Conservation (phyloP, 2,113 vertebrate species). For the Ploceus nigricollis region DNA sequence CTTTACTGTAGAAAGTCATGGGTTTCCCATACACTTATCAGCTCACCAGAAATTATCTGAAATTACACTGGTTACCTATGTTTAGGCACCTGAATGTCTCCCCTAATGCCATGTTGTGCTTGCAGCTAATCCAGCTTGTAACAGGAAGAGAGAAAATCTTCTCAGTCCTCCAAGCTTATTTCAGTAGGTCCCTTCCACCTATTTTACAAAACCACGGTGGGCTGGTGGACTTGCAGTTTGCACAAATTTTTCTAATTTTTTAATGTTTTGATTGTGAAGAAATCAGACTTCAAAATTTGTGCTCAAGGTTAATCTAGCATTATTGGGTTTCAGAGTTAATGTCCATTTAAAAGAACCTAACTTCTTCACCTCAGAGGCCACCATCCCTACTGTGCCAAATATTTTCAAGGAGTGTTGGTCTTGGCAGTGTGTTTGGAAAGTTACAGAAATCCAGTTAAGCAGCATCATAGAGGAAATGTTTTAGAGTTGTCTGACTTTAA, state of each 20-base stretch:
- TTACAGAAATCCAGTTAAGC: background rate
- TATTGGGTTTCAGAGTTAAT: slow-evolving; percentile 5
- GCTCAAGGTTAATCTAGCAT: slow-evolving; percentile 4
- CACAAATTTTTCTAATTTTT: slow-evolving; percentile 28
- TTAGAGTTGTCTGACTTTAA: background rate
- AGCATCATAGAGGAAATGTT: background rate
- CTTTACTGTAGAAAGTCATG: background rate
- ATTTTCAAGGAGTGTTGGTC: slow-evolving; percentile 10
- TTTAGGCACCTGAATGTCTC: background rate
- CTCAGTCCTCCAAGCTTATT: background rate
- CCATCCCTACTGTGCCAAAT: background rate
- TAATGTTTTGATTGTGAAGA: slow-evolving; percentile 19
- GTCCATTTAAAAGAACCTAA: background rate
- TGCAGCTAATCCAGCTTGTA: background rate
- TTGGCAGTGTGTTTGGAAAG: slow-evolving; percentile 30
- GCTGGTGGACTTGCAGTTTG: background rate
- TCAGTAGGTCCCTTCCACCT: background rate
- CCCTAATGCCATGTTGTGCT: background rate
- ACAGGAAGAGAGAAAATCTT: background rate
- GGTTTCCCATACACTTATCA: background rate
- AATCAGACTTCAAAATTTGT: slow-evolving; percentile 23
- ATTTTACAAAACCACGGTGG: background rate
- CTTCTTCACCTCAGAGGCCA: background rate
- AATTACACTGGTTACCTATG: background rate
- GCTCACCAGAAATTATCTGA: background rate